Percentiles rank a stretch among this genome's conserved stretches.
Conservation (phyloP, 37 sponge, comb jelly and placozoan genomes). For the Crambe crambe region DNA sequence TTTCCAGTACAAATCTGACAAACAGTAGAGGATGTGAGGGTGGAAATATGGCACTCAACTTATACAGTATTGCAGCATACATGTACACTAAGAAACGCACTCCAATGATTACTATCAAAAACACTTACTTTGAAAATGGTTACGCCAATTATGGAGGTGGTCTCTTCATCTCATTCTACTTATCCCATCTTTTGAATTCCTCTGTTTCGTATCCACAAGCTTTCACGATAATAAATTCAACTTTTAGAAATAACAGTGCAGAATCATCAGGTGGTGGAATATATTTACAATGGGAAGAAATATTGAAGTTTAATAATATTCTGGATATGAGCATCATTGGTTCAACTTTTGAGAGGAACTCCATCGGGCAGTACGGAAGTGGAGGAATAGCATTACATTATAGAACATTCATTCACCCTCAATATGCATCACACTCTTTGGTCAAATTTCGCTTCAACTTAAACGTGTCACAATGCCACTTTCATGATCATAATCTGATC, state of each 20-base stretch:
- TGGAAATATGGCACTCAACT: background rate
- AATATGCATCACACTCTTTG: background rate
- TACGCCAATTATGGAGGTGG: background rate
- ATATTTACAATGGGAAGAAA: conserved; percentile 14
- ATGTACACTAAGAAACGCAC: background rate
- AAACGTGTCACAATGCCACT: background rate
- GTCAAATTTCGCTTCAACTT: background rate
- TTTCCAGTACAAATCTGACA: background rate
- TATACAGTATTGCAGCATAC: background rate
- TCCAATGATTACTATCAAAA: background rate
- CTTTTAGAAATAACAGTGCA: conserved; percentile 12
- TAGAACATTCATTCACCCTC: background rate
- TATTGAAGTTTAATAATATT: background rate
- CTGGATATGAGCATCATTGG: background rate
- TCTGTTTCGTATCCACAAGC: no score
- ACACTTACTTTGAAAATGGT: background rate
- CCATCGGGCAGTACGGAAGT: background rate
- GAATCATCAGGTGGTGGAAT: conserved; percentile 27
- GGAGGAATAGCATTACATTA: conserved; percentile 1
- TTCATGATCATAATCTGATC: background rate
- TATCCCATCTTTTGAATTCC: background rate
- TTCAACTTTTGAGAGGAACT: background rate
- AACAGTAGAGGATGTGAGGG: background rate
- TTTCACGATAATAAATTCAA: background rate
- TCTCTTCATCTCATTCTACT: conserved; percentile 3